Evolutionary conservation across 2,888 invertebrate genomes (phyloP).

Genomic region (Temnothorax rugatulus): DNA sequence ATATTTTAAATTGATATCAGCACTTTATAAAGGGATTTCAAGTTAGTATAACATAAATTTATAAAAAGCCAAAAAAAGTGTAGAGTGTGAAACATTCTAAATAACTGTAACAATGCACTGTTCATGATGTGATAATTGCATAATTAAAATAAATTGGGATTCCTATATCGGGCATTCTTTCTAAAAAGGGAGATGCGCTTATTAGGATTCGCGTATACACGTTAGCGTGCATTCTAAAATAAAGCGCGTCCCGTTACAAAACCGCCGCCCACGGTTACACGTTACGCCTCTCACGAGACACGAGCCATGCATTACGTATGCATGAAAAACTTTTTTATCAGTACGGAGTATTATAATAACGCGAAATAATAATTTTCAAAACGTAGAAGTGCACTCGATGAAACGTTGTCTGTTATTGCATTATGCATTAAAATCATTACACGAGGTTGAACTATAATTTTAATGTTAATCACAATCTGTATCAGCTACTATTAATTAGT

Average conservation of each 20-base stretch:
- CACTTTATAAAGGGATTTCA: not conserved
- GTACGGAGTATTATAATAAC: constrained; percentile 35
- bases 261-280: not conserved
- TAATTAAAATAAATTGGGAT: not conserved
- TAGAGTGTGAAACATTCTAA: not conserved
- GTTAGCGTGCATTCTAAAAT: constrained; percentile 1
- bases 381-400: not conserved
- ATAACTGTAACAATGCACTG: not conserved
- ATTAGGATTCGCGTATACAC: constrained; percentile 27
- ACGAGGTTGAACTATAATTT: constrained; percentile 13
- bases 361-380: constrained; percentile 44
- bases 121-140: not conserved
- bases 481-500: not conserved
- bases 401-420: not conserved
- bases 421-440: constrained; percentile 9
- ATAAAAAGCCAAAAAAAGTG: not conserved
- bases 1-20: not conserved
- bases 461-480: not conserved
- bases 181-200: not conserved
- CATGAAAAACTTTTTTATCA: constrained; percentile 56
- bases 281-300: constrained; percentile 45
- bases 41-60: not conserved
- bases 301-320: constrained; percentile 42
- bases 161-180: not conserved
- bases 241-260: constrained; percentile 11